Conservation (phyloP, 1,140 invertebrate genomes). For the Drosophila sp. region DNA sequence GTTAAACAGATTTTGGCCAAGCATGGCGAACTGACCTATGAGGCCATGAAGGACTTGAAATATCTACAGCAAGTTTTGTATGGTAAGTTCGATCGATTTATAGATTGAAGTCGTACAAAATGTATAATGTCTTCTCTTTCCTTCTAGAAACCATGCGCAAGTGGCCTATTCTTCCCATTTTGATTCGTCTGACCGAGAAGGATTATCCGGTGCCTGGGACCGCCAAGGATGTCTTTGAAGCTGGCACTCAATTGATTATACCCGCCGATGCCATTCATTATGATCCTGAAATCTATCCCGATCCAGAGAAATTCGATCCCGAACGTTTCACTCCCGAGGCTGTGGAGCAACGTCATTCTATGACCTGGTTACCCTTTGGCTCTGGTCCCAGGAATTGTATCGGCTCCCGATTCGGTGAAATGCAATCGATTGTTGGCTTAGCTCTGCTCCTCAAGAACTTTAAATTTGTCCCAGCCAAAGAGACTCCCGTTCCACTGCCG, state of each 20-base stretch:
- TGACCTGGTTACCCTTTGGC: constrained; percentile 88
- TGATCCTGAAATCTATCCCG: constrained; percentile 84
- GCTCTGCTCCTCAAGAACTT: constrained; percentile 67
- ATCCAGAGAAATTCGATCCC: constrained; percentile 86
- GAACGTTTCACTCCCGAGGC: constrained; percentile 86
- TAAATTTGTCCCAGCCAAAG: constrained; percentile 69
- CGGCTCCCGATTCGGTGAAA: constrained; percentile 80
- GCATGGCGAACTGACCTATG: constrained; percentile 85
- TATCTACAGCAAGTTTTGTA: constrained; percentile 85
- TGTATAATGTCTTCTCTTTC: background rate
- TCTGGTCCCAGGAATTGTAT: constrained; percentile 87
- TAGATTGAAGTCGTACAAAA: no score
- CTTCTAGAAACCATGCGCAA: constrained; percentile 83
- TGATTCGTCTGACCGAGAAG: constrained; percentile 53
- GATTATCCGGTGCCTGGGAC: constrained; percentile 78
- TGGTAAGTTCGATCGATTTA: constrained; percentile 53
- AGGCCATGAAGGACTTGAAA: constrained; percentile 85
- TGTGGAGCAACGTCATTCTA: constrained; percentile 83
- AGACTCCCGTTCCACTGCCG: constrained; percentile 81
- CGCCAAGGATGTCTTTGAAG: constrained; percentile 65
- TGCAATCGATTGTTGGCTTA: constrained; percentile 58
- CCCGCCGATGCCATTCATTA: constrained; percentile 85
- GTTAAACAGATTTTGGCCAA: constrained; percentile 83
- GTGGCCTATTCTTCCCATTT: constrained; percentile 77
- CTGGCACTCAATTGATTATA: constrained; percentile 84